Evolutionary conservation across 2,113 vertebrate species (phyloP).

Genomic region (Podarcis raffonei): DNA sequence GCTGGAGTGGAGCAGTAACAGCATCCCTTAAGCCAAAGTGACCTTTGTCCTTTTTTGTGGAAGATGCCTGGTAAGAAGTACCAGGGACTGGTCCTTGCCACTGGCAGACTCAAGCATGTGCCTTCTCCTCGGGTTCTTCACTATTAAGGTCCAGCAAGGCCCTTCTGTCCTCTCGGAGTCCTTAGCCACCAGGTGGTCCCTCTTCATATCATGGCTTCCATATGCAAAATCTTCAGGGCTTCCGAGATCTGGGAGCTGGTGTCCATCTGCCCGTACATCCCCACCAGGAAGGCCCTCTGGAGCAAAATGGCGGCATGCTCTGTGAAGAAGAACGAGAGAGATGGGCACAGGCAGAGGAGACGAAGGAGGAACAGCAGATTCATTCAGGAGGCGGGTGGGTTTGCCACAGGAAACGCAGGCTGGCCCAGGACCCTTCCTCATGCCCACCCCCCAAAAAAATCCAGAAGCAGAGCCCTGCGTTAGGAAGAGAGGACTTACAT

Average conservation of each 20-base stretch:
- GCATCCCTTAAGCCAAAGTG: neutral
- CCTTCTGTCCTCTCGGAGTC: neutral
- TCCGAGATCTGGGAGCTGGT: constrained; percentile 95
- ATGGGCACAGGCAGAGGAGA: fast-evolving
- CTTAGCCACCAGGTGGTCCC: neutral
- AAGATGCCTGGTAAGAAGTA: neutral
- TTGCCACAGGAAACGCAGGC: too few relatives aligned
- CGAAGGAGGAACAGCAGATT: too few relatives aligned
- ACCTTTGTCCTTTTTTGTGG: constrained; percentile 6
- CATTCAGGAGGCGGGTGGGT: too few relatives aligned
- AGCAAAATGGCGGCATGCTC: constrained; percentile 92
- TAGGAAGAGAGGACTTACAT: too few relatives aligned
- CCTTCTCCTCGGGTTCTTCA: constrained; percentile 10
- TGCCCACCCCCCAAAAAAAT: too few relatives aligned
- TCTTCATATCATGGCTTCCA: constrained; percentile 90
- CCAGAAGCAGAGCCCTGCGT: too few relatives aligned
- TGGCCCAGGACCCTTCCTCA: too few relatives aligned
- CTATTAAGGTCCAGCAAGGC: neutral
- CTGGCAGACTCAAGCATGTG: neutral
- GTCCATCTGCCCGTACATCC: constrained; percentile 94
- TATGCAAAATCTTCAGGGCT: constrained; percentile 93
- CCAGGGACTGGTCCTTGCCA: neutral
- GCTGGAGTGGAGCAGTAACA: neutral
- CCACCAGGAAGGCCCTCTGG: constrained; percentile 95
- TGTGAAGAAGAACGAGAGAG: constrained; percentile 59